phyloP scores from a whole-genome alignment of 2,113 vertebrate species.

The Formicarius rufipectus region DNA sequence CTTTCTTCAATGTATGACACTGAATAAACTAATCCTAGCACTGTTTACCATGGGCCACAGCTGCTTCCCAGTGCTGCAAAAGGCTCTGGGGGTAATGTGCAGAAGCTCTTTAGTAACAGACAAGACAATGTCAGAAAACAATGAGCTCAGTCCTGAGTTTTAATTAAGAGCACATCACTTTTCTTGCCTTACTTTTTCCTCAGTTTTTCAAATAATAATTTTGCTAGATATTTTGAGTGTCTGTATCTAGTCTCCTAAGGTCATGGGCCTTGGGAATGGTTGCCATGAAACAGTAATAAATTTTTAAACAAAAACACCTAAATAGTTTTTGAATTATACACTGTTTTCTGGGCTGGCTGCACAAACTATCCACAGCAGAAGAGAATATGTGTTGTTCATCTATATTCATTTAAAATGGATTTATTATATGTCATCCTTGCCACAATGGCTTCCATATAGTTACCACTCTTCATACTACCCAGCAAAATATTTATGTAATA shows the following conservation, averaged over 20 bases:
- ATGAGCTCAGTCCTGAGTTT: background rate
- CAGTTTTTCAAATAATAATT: background rate
- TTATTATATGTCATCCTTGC: slow-evolving; percentile 19
- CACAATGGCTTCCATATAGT: slow-evolving; percentile 12
- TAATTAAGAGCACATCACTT: background rate
- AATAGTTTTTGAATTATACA: background rate
- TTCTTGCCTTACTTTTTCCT: background rate
- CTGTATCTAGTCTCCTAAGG: background rate
- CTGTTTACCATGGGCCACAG: background rate
- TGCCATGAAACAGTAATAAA: background rate
- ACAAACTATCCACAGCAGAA: background rate
- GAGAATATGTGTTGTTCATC: background rate
- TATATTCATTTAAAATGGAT: slow-evolving; percentile 22
- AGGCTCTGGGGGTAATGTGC: background rate
- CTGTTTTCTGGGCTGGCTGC: background rate
- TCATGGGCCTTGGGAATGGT: background rate
- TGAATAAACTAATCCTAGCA: background rate
- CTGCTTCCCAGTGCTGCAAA: background rate
- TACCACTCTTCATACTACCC: background rate
- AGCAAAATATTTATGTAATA: slow-evolving; percentile 20
- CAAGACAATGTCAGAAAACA: background rate
- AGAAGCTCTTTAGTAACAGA: background rate
- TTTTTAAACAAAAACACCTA: background rate
- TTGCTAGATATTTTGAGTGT: background rate
- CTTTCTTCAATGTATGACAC: background rate